phyloP scores from a whole-genome alignment of 30 jellyfish, hydroid and myxozoan species.

The Sanderia malayensis region DNA sequence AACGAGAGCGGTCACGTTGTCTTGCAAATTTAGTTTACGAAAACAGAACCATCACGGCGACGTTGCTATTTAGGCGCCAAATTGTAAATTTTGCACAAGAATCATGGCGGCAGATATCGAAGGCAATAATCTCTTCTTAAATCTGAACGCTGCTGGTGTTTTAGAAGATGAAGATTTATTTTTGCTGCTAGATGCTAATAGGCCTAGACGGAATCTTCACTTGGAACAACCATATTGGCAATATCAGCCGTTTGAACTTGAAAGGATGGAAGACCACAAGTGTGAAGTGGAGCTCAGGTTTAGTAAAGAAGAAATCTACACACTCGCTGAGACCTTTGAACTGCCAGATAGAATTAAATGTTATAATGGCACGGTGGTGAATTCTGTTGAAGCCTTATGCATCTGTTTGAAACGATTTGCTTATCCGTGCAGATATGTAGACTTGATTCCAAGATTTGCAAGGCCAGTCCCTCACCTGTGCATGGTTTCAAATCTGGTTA shows the following conservation, averaged over 20 bases:
- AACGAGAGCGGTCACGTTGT: too few relatives aligned
- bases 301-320: constrained; percentile 11
- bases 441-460: too few relatives aligned
- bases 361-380: constrained; percentile 29
- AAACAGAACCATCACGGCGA: too few relatives aligned
- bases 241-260: constrained; percentile 13
- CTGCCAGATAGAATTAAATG: constrained; percentile 22
- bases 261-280: constrained; percentile 10
- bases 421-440: too few relatives aligned
- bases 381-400: constrained; percentile 28
- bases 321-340: background rate
- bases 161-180: constrained; percentile 14
- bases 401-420: constrained; percentile 14
- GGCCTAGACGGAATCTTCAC: constrained; percentile 7
- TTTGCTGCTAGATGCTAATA: constrained; percentile 5
- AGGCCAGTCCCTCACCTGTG: constrained; percentile 28
- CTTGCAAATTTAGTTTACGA: too few relatives aligned
- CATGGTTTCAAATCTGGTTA: constrained; percentile 2
- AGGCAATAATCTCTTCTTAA: too few relatives aligned
- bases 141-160: constrained; percentile 6
- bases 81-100: too few relatives aligned
- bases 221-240: constrained; percentile 36
- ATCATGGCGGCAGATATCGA: too few relatives aligned
- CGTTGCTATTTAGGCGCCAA: too few relatives aligned
- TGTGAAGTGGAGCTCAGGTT: constrained; percentile 7